Evolutionary conservation across 2,888 invertebrate genomes (phyloP).

Genomic region (Himalopsyche japonica): DNA sequence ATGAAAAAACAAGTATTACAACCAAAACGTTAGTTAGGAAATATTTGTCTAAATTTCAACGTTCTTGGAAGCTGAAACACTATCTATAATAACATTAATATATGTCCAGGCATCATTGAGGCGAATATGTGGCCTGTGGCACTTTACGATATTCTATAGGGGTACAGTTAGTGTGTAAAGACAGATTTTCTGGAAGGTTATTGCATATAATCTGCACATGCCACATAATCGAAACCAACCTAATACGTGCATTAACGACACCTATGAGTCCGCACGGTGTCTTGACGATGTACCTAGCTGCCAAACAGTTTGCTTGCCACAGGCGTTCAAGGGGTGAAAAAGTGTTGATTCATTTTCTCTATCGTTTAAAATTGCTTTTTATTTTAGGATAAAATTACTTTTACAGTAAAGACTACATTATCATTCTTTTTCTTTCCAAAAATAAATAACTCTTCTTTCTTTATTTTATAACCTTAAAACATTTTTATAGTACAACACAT

Average conservation of each 20-base stretch:
- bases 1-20: no score
- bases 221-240: neutral
- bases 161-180: neutral
- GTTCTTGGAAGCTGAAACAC: no score
- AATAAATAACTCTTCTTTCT: no score
- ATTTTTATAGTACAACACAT: no score
- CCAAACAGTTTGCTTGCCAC: neutral
- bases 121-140: neutral
- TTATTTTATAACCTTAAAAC: no score
- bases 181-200: neutral
- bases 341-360: neutral
- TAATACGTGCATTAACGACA: neutral
- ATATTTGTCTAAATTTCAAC: no score
- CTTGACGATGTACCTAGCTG: neutral
- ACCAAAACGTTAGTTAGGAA: no score
- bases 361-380: no score
- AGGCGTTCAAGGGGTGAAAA: neutral
- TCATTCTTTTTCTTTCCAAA: no score
- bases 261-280: neutral
- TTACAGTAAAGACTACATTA: no score
- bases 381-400: no score
- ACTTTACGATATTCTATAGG: neutral
- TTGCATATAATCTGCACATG: neutral
- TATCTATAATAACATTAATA: neutral
- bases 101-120: neutral